phyloP scores from a whole-genome alignment of 2,797 vertebrate species.

The Amphiprion clarkii region DNA sequence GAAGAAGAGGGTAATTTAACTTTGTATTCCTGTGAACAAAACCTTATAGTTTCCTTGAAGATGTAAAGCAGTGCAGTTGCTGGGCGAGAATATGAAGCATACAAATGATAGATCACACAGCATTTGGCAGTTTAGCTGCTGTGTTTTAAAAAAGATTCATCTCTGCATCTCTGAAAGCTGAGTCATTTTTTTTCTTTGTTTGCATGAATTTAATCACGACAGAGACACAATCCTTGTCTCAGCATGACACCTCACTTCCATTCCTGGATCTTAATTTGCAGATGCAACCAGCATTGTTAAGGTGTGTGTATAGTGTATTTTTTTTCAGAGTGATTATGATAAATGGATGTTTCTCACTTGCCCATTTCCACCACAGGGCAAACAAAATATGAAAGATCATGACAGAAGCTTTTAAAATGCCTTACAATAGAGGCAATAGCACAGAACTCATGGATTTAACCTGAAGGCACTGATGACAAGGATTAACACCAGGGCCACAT shows the following conservation, averaged over 20 bases:
- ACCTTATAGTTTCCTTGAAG: background rate
- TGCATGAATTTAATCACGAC: slow-evolving; percentile 52
- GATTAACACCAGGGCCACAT: slow-evolving; percentile 24
- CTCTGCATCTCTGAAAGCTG: slow-evolving; percentile 29
- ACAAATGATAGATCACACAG: slow-evolving; percentile 32
- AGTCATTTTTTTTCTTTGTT: slow-evolving; percentile 38
- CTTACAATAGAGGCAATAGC: slow-evolving; percentile 18
- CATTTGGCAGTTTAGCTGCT: slow-evolving; percentile 35
- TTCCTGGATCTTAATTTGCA: slow-evolving; percentile 58
- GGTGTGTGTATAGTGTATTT: slow-evolving; percentile 35
- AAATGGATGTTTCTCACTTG: slow-evolving; percentile 48
- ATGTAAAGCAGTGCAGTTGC: slow-evolving; percentile 14
- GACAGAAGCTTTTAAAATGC: slow-evolving; percentile 36
- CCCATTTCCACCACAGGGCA: slow-evolving; percentile 37
- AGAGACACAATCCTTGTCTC: slow-evolving; percentile 35
- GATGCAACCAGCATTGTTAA: slow-evolving; percentile 54
- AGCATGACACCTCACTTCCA: slow-evolving; percentile 53
- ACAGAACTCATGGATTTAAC: slow-evolving; percentile 20
- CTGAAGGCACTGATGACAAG: slow-evolving; percentile 29
- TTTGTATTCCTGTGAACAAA: background rate
- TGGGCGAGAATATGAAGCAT: slow-evolving; percentile 2
- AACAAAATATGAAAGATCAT: slow-evolving; percentile 45
- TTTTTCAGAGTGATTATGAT: slow-evolving; percentile 62
- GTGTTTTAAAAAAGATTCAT: slow-evolving; percentile 54
- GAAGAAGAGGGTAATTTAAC: background rate